Evolutionary conservation across 1,140 invertebrate species (phyloP), one percentile per base, ranked within the genome.

Genomic region (Lordiphosa clarofinis): DNA sequence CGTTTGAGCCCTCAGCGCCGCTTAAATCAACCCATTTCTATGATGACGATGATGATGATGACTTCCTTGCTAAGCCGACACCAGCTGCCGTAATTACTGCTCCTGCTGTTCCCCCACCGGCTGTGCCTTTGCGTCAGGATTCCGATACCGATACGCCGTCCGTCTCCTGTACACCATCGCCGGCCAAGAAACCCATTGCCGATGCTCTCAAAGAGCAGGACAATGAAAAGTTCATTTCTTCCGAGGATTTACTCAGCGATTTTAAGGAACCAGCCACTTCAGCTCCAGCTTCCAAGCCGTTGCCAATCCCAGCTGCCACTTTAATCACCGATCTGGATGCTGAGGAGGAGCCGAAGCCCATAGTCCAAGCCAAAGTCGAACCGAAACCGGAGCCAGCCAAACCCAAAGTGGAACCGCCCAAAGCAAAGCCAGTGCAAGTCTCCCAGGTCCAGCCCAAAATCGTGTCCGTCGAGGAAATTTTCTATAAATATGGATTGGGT

Each of bases 161-260:
- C 53, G 70, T 86, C 15, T 88, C 87, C 13, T 86, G 71, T 24
- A 79, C 76, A 48, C 71, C 87, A 19, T 86, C 72, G 38, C 73
- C 88, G 67, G 64, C 87, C 57, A 88, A 88, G 37, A 88, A 88
- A 50, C 81, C 88, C 49, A 63, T 87, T 44, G 56, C 88, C 21
- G 86, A 82, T 61, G 87, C 88, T 4, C 66, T 87, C 3, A 88
- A 88, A 49, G 82, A 87, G 46, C 86, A 88, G 55, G 87, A 89
- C 43, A 87, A 88, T 62, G 88, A 89, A 35, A 79, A 89, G 43
- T 89, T 88, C 28, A 89, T 87, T 38, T 89, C 88, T 4, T 89
- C 87, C 48, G 87, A 89, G 63, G 87, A 89, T 70, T 56, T 89
- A 10, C 46, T 87, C 0, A 72, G 78, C 7, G 87, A 89, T 40